phyloP scores from a whole-genome alignment of 1,140 invertebrate genomes.

The Steinernema feltiae region DNA sequence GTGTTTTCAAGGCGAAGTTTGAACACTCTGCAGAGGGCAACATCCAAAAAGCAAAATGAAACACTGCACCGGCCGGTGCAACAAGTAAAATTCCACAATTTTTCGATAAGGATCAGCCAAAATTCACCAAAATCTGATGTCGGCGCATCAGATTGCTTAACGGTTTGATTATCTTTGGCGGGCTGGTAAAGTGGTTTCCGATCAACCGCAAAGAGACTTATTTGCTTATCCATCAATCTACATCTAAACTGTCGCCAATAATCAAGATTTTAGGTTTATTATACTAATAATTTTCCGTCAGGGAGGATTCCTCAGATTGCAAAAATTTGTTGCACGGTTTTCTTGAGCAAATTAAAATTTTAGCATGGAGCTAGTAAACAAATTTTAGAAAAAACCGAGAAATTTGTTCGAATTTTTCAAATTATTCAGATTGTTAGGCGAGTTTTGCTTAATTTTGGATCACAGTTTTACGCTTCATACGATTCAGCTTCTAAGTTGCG shows the following conservation, averaged over 20 bases:
- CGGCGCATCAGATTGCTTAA: neutral
- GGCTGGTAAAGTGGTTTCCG: constrained; percentile 1
- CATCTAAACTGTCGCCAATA: neutral
- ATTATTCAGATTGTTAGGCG: no score
- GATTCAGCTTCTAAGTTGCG: no score
- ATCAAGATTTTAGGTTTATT: neutral
- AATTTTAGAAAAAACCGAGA: no score
- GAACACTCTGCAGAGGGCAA: neutral
- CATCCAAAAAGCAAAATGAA: neutral
- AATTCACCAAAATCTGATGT: neutral
- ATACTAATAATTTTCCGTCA: neutral
- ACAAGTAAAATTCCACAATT: neutral
- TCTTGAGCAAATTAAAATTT: no score
- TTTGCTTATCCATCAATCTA: constrained; percentile 8
- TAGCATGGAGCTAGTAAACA: no score
- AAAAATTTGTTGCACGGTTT: neutral
- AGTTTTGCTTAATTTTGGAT: no score
- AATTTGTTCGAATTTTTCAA: no score
- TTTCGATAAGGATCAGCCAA: neutral
- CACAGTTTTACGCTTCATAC: no score
- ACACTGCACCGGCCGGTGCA: neutral
- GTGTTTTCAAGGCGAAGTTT: neutral
- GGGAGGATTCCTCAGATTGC: neutral
- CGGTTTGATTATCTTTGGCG: neutral
- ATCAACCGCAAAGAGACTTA: constrained; percentile 1